Base-by-base conservation (phyloP, 2,888 invertebrate genomes). In the Pyrgus malvae region DNA sequence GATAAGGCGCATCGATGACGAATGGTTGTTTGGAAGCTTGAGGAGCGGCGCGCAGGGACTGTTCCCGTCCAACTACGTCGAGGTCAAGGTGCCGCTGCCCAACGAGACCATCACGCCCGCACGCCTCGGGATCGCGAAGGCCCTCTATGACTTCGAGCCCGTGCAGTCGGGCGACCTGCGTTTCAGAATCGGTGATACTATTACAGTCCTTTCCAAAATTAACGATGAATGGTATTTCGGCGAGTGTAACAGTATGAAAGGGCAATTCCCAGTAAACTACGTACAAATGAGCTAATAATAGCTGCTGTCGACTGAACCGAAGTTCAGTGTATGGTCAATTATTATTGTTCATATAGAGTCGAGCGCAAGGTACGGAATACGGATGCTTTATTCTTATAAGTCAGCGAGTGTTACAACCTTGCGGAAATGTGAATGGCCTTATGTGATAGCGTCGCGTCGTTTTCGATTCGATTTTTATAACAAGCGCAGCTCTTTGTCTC, bases 161-260 rank as follows among this genome's bases (percentile, higher is more conserved):
- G 93, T 93, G 62, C 83, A 89, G 57, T 62, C 76, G 0, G 90
- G 89, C 6, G 88, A 91, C 65, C 68, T 91, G 17, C 69, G 70
- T 5, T 82, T 90, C 62, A 55, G 49, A 3, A 61, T 71, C 6
- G 89, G 87, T 6, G 86, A 86, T 59, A 71, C 90, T 58, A 92
- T 96, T 44, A 91, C 81, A 45, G 92, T 96, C 51, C 83, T 93
- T 35, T 92, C 93, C 63, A 93, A 92, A 83, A 91, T 96, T 64
- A 94, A 94, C 67, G 91, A 93, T 46, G 94, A 95, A 66, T 96
- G 96, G 96, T 91, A 95, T 55, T 94, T 92, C 70, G 96, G 96
- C 11, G 94, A 94, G 74, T 92, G 92, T 62, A 90, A 92, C 56
- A 93, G 93, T 25, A 80, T 83, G 59, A 92, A 83, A 71, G 96